Evolutionary conservation across 53 echinoderm and acorn worm species (phyloP).

Genomic region (Paracentrotus lividus): DNA sequence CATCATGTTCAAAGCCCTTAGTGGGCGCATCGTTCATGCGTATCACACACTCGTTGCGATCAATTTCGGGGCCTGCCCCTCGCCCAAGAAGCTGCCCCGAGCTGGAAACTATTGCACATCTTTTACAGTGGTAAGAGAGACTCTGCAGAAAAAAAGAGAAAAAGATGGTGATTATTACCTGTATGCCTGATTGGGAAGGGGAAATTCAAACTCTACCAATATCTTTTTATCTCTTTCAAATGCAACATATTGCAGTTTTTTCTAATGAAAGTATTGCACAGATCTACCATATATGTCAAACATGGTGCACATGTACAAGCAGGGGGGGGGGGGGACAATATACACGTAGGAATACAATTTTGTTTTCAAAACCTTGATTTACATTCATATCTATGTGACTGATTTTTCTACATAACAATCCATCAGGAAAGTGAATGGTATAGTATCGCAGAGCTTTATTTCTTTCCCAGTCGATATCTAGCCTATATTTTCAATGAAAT

Average conservation of each 20-base stretch:
- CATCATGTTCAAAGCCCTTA: constrained; percentile 89
- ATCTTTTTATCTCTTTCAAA: no score
- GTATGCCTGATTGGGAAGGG: no score
- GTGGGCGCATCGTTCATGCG: constrained; percentile 99
- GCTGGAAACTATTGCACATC: constrained; percentile 96
- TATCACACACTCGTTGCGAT: constrained; percentile 93
- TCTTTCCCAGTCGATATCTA: background rate
- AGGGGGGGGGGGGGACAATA: no score
- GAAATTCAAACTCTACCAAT: no score
- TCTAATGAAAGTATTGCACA: no score
- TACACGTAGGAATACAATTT: no score
- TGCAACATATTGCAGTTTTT: no score
- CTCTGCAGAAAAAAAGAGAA: constrained; percentile 69
- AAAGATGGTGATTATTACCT: background rate
- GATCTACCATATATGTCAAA: no score
- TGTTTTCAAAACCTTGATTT: no score
- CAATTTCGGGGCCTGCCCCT: constrained; percentile 86
- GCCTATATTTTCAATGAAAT: background rate
- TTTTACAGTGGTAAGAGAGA: constrained; percentile 88
- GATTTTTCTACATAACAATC: background rate
- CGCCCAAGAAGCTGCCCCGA: constrained; percentile 92
- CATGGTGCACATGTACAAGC: no score
- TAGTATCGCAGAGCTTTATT: background rate
- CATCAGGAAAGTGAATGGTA: background rate
- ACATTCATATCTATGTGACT: no score